Percentiles rank a stretch among this genome's conserved stretches.
These are phyloP conservation scores for Spodoptera litura DNA, from an alignment of 1,140 invertebrate species.

Conservation along the genomic window DNA sequence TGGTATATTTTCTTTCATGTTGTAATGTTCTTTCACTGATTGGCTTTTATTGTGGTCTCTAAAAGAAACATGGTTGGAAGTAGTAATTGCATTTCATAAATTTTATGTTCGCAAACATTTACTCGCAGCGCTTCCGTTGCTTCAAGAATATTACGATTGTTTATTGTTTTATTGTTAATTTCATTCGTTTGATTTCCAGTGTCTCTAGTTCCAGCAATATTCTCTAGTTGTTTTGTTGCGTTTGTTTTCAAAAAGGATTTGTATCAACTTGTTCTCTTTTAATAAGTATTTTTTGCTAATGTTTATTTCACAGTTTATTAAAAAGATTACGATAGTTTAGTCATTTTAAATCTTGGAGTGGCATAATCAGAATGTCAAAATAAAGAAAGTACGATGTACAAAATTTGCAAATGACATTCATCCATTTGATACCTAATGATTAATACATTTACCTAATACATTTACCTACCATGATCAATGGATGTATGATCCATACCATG, in stretches of 20 bases:
- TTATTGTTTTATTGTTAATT: conserved; percentile 21
- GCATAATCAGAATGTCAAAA: too few relatives aligned
- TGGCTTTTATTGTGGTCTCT: conserved; percentile 30
- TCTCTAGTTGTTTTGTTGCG: background rate
- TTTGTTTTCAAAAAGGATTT: background rate
- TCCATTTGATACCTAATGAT: too few relatives aligned
- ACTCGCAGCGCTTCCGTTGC: conserved; percentile 11
- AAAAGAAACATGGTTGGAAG: conserved; percentile 12
- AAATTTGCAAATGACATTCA: too few relatives aligned
- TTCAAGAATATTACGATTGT: conserved; percentile 7
- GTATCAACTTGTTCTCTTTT: background rate
- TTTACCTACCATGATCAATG: too few relatives aligned
- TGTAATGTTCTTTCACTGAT: conserved; percentile 23
- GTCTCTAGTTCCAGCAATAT: background rate
- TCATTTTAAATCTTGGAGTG: too few relatives aligned
- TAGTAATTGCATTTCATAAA: conserved; percentile 28
- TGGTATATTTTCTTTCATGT: conserved; percentile 14
- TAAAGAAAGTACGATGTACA: too few relatives aligned
- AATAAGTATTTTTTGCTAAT: background rate
- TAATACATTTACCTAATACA: too few relatives aligned
- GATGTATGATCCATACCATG: too few relatives aligned
- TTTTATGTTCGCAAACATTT: conserved; percentile 18
- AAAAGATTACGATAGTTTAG: too few relatives aligned
- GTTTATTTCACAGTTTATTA: too few relatives aligned
- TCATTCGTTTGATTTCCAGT: conserved; percentile 16